Evolutionary conservation across 1,140 invertebrate species (phyloP).

Genomic region (Cheumatopsyche charites): DNA sequence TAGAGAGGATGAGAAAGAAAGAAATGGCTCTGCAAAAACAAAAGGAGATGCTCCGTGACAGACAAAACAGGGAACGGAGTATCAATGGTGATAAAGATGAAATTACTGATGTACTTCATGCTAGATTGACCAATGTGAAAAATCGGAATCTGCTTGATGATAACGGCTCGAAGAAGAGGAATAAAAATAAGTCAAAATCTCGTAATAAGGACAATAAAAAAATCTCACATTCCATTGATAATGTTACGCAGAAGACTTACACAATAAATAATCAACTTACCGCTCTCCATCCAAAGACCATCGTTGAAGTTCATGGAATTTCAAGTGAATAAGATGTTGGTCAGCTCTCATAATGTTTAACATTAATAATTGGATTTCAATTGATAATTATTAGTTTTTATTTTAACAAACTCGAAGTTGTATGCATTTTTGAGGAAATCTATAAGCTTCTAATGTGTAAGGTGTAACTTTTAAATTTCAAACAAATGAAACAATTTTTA

Average conservation of each 20-base stretch:
- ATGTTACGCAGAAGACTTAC: constrained; percentile 56
- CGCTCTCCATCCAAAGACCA: constrained; percentile 59
- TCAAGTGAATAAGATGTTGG: constrained; percentile 19
- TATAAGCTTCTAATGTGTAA: too few relatives aligned
- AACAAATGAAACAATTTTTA: too few relatives aligned
- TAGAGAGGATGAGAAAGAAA: constrained; percentile 55
- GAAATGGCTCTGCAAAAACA: constrained; percentile 50
- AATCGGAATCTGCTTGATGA: constrained; percentile 42
- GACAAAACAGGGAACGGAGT: constrained; percentile 39
- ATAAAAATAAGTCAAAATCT: neutral
- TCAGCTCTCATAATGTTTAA: neutral
- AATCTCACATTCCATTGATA: constrained; percentile 50
- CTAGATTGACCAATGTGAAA: neutral
- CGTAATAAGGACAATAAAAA: constrained; percentile 28
- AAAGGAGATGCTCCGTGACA: constrained; percentile 47
- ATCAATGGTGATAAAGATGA: constrained; percentile 1
- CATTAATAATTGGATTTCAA: neutral
- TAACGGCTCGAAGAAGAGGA: constrained; percentile 1
- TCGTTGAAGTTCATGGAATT: constrained; percentile 58
- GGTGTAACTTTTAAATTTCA: too few relatives aligned
- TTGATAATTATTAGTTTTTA: too few relatives aligned
- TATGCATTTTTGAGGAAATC: too few relatives aligned
- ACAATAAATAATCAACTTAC: constrained; percentile 59
- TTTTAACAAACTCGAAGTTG: too few relatives aligned
- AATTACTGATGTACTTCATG: constrained; percentile 8